Conservation (phyloP, 2,113 vertebrate species). For the Thryonomys swinderianus region DNA sequence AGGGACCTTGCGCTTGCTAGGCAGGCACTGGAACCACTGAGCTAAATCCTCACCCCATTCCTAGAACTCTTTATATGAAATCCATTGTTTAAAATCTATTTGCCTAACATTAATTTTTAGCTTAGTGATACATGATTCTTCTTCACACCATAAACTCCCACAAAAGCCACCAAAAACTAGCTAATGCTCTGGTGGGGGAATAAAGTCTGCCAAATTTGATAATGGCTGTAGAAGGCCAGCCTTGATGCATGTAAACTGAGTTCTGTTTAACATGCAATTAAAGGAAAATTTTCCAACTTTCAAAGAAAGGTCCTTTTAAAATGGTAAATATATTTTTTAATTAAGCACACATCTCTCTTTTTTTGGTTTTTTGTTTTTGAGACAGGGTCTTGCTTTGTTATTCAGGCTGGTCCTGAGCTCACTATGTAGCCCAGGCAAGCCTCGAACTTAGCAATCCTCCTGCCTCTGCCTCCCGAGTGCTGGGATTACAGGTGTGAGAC, state of each 20-base stretch:
- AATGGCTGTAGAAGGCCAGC: conserved; percentile 11
- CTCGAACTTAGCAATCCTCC: no score
- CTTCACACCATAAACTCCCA: not conserved
- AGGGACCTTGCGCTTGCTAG: no score
- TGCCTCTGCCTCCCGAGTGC: no score
- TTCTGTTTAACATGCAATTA: conserved; percentile 23
- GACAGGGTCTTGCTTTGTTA: no score
- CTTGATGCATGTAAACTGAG: not conserved
- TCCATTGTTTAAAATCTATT: conserved; percentile 7
- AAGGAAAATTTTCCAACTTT: conserved; percentile 40
- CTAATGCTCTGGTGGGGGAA: not conserved
- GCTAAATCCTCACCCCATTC: no score
- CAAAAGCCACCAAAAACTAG: not conserved
- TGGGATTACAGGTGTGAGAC: no score
- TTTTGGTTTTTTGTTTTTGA: no score
- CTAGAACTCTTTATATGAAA: conserved; percentile 38
- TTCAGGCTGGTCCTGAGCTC: no score
- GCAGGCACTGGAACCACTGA: no score
- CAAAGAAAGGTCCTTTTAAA: conserved; percentile 27
- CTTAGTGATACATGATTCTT: not conserved
- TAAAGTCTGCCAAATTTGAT: not conserved
- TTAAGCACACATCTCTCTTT: conserved; percentile 24
- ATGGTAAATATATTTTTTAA: not conserved
- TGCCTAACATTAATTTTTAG: not conserved
- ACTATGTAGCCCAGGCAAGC: no score